Base-by-base conservation (phyloP, 2,888 invertebrate species). In the Drosophila melanosoma region DNA sequence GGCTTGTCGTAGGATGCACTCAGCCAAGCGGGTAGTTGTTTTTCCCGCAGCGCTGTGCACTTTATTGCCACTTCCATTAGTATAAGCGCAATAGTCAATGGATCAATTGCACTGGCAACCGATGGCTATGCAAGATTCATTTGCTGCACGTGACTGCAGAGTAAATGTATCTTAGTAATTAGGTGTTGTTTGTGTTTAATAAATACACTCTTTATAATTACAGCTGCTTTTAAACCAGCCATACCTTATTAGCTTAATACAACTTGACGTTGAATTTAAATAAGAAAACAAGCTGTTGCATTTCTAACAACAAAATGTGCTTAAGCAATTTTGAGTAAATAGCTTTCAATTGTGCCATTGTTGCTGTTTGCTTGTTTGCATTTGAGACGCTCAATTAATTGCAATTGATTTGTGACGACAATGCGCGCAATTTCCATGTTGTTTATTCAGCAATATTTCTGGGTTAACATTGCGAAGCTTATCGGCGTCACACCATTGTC, bases 11-110 rank as follows among this genome's bases (percentile, higher is more conserved):
- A 79, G 85, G 85, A 78, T 81, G 82, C 87, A 87, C 69, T 69
- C 78, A 80, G 78, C 11, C 66, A 59, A 42, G 53, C 58, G 68
- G 66, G 32, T 66, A 76, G 75, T 33, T 65, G 65, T 54, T 65
- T 59, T 56, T 71, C 32, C 66, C 57, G 49, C 64, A 71, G 53
- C 60, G 48, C 57, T 73, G 58, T 71, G 67, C 77, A 81, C 69
- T 88, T 88, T 88, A 85, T 81, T 76, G 82, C 66, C 75, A 69
- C 78, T 82, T 88, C 73, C 74, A 74, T 88, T 77, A 86, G 74
- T 81, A 79, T 69, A 76, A 82, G 72, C 76, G 63, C 67, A 64
- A 38, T 57, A 15, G 52, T 29, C 35, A 17, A 49, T 23, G 53
- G 51, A 32, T 29, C 45, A 45, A 45, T 35, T 52, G 42, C 45